phyloP scores from a whole-genome alignment of 2,797 vertebrate genomes.

The Neomorphus geoffroyi region DNA sequence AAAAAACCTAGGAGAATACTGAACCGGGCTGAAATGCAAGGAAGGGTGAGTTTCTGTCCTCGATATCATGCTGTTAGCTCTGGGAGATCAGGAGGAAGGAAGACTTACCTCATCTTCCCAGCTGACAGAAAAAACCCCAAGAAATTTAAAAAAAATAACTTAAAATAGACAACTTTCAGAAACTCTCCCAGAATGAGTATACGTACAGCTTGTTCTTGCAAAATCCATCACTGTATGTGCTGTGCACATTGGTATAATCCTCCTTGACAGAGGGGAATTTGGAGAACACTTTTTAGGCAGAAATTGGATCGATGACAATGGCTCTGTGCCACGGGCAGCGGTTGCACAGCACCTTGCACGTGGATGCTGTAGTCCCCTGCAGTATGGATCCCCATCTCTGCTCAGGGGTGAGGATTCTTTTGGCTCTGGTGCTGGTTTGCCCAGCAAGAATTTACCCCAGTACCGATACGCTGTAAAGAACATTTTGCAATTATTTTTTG shows the following conservation, averaged over 20 bases:
- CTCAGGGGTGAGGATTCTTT: not conserved
- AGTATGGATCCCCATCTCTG: not conserved
- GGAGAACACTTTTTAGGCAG: not conserved
- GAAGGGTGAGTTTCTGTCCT: not conserved
- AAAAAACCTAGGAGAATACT: not conserved
- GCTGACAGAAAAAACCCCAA: not conserved
- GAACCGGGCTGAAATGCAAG: not conserved
- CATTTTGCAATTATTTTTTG: not conserved
- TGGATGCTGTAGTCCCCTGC: fast-evolving
- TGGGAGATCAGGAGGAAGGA: not conserved
- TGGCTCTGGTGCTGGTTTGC: not conserved
- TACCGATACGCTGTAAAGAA: not conserved
- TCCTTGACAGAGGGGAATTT: fast-evolving
- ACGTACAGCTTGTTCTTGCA: fast-evolving
- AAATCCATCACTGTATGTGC: fast-evolving
- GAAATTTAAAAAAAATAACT: not conserved
- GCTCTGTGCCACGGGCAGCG: fast-evolving
- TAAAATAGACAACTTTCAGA: not conserved
- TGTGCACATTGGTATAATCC: fast-evolving
- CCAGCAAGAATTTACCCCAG: not conserved
- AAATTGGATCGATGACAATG: fast-evolving
- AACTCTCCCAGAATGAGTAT: not conserved
- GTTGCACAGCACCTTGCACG: fast-evolving
- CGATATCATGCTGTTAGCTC: not conserved
- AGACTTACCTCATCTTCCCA: not conserved